Conservation (phyloP, 1,140 invertebrate species). For the Calosoma granatense region DNA sequence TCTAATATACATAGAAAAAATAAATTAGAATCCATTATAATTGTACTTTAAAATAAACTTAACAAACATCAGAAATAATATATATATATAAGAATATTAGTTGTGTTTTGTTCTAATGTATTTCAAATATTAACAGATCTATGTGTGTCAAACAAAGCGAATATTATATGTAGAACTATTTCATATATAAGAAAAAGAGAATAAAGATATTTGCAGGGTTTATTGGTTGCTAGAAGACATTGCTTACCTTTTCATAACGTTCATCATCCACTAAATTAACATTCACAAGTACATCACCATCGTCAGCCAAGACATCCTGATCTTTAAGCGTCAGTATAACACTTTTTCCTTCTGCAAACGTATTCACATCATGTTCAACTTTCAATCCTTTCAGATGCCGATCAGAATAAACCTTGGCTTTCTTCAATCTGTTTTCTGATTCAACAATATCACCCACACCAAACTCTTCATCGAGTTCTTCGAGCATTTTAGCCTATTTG, state of each 20-base stretch:
- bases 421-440: constrained; percentile 57
- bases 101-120: no score
- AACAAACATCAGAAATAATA: no score
- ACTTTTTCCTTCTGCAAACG: constrained; percentile 72
- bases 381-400: constrained; percentile 70
- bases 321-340: constrained; percentile 93
- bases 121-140: no score
- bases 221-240: neutral
- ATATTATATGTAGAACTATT: no score
- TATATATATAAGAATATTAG: no score
- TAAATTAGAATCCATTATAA: neutral
- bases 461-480: constrained; percentile 93
- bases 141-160: no score
- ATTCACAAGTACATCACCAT: constrained; percentile 86
- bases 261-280: constrained; percentile 94
- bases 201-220: constrained; percentile 12
- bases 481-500: constrained; percentile 74
- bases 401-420: constrained; percentile 51
- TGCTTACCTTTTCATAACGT: constrained; percentile 65
- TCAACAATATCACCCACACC: constrained; percentile 76
- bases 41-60: neutral
- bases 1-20: constrained; percentile 40
- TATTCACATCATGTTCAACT: constrained; percentile 76
- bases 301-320: constrained; percentile 79
- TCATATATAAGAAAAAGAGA: no score